Conservation (phyloP, 64 coral and sea anemone genomes). For the Pocillopora damicornis region DNA sequence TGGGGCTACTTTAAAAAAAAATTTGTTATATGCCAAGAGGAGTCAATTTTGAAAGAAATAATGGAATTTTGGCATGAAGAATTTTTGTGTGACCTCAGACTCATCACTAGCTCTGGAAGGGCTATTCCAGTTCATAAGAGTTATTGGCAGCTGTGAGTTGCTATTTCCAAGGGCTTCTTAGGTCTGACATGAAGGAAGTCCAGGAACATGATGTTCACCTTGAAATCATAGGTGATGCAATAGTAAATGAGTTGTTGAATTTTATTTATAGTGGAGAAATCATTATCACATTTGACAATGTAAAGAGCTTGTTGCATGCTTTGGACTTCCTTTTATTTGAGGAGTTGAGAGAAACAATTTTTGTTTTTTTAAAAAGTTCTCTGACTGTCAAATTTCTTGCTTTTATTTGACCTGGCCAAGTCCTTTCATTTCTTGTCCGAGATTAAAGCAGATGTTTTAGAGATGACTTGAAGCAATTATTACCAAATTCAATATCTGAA, state of each 20-base stretch:
- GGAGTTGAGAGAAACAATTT: slow-evolving; percentile 12
- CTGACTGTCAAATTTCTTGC: slow-evolving; percentile 3
- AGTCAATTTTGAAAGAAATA: not conserved
- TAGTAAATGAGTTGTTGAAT: slow-evolving; percentile 11
- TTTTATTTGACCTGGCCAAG: not conserved
- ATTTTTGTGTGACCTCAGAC: slow-evolving; percentile 29
- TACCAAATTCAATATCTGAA: not conserved
- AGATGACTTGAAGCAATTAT: slow-evolving; percentile 1
- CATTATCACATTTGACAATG: not conserved
- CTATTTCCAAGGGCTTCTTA: slow-evolving; percentile 27
- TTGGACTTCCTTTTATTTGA: slow-evolving; percentile 24
- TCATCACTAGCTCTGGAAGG: not conserved
- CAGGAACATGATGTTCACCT: slow-evolving; percentile 24
- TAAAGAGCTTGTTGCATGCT: slow-evolving; percentile 26
- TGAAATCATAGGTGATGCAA: slow-evolving; percentile 1
- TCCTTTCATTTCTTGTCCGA: slow-evolving; percentile 14
- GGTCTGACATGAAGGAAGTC: slow-evolving; percentile 35
- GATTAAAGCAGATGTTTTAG: not conserved
- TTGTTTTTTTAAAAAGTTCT: slow-evolving; percentile 18
- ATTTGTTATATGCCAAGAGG: not conserved
- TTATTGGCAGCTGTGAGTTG: not conserved
- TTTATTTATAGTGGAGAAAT: slow-evolving; percentile 27
- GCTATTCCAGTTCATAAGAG: slow-evolving; percentile 23
- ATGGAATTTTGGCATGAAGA: not conserved
- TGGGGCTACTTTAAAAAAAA: not conserved